Base-by-base conservation (phyloP, 2,888 invertebrate genomes). In the Amorpha juglandis region DNA sequence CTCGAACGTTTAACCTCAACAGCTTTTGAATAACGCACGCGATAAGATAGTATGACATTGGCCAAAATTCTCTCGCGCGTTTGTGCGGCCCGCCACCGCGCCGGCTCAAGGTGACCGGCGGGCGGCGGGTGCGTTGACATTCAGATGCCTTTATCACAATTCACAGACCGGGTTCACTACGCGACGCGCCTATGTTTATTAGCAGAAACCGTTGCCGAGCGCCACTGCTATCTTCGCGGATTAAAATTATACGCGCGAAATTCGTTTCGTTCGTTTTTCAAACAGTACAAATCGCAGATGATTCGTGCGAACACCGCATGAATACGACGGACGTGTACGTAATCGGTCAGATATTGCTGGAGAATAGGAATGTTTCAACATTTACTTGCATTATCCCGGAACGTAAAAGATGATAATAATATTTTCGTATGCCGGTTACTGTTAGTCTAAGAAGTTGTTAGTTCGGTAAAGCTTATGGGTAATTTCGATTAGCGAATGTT, bases 111-210 rank as follows among this genome's bases (percentile, higher is more conserved):
- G 91, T 91, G 91, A 91, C 90, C 90, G 89, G 74, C 81, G 83
- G 82, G 87, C 89, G 89, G 74, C 81, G 83, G 83, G 88, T 86
- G 82, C 90, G 90, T 88, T 89, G 90, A 91, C 91, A 90, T 91
- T 91, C 89, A 90, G 89, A 90, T 88, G 88, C 81, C 88, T 88
- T 86, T 89, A 88, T 87, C 85, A 82, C n/a, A n/a, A n/a, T n/a
- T n/a, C n/a, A n/a, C 82, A 80, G 78, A 77, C 78, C 80, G 82
- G 77, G 79, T 80, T 79, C 81, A 79, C 79, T 77, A 76, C 80
- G 82, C 79, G 77, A 76, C 80, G 82, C 81, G 80, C 81, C 80
- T 79, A 80, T 80, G 78, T 81, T 83, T 83, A 81, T 82, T 81
- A 80, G 78, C 78, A 78, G 74, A 73, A 50, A 33, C 63, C 50